phyloP scores from a whole-genome alignment of 64 coral and sea anemone species.

The Cladopsammia gracilis region DNA sequence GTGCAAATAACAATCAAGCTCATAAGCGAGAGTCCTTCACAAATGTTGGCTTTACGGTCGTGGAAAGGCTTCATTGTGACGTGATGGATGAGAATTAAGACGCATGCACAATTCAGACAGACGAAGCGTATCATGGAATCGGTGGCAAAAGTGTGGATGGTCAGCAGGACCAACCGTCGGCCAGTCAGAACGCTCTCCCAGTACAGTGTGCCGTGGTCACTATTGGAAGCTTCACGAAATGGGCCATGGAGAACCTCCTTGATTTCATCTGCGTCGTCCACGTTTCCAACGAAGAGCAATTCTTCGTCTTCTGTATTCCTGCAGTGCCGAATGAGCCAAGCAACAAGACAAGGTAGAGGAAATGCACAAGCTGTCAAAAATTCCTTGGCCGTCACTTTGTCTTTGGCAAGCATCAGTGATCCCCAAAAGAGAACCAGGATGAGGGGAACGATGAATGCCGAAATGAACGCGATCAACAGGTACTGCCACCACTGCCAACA shows the following conservation, averaged over 20 bases:
- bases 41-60: constrained; percentile 51
- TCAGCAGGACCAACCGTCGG: constrained; percentile 70
- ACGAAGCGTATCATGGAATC: constrained; percentile 61
- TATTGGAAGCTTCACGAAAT: constrained; percentile 36
- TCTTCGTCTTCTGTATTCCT: neutral
- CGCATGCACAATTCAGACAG: constrained; percentile 42
- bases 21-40: constrained; percentile 69
- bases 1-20: constrained; percentile 64
- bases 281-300: neutral
- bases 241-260: constrained; percentile 75
- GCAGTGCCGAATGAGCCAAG: constrained; percentile 4
- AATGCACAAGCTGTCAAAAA: constrained; percentile 75
- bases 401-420: constrained; percentile 69
- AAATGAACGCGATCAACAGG: constrained; percentile 68
- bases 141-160: constrained; percentile 59
- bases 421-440: constrained; percentile 77
- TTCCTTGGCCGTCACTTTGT: constrained; percentile 61
- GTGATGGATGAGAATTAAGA: constrained; percentile 79
- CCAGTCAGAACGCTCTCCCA: constrained; percentile 95
- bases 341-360: constrained; percentile 64
- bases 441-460: constrained; percentile 66
- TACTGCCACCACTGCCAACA: constrained; percentile 96
- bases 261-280: neutral
- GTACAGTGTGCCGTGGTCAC: constrained; percentile 58
- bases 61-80: constrained; percentile 65